Evolutionary conservation across 1,140 invertebrate species (phyloP), one percentile per base, ranked within the genome.

Genomic region (Thaumetopoea pityocampa): DNA sequence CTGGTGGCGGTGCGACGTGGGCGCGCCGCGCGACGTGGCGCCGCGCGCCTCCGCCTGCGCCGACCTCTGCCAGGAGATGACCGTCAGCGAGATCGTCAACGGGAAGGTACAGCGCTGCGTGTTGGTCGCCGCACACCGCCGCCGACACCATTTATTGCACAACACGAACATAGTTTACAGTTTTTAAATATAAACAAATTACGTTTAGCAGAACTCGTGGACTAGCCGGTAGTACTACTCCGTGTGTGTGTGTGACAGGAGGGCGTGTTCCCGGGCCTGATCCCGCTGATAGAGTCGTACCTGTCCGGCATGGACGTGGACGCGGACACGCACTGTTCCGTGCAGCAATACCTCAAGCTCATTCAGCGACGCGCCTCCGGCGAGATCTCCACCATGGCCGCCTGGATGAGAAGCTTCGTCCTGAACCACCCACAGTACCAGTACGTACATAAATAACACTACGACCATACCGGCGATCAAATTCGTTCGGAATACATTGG

Each of bases 31-130:
- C 33, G 81, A 81, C 33, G 74, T 82, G 17, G 81, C 83, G 17
- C 48, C 45, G 36, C 37, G 55, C 38, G 23, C 52, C 9, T 30
- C 23, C 40, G 46, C 56, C 49, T 37, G 33, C 26, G 9, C 23
- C 27, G 87, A 89, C 56, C 85, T 89, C 33, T 92, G 89, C 62
- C 87, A 88, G 2, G 86, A 91, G 54, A 94, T 99, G 90, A 94
- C 94, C 2, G 90, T 99, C 29, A 90, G 98, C 82, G 96, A 99
- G 86, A 99, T 99, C 58, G 94, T 99, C 35, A 99, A 99, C 86
- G 98, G 98, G 64, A 98, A 96, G 87, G 95, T 96, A 34, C 11
- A 15, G 16, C 11, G 11, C n/a, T 18, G 10, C 9, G 7, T 18
- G n/a, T n/a, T n/a, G n/a, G n/a, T n/a, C n/a, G n/a, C n/a, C n/a